These are phyloP conservation scores for Ips typographus DNA, from an alignment of 1,140 invertebrate genomes.

Conservation along the genomic window DNA sequence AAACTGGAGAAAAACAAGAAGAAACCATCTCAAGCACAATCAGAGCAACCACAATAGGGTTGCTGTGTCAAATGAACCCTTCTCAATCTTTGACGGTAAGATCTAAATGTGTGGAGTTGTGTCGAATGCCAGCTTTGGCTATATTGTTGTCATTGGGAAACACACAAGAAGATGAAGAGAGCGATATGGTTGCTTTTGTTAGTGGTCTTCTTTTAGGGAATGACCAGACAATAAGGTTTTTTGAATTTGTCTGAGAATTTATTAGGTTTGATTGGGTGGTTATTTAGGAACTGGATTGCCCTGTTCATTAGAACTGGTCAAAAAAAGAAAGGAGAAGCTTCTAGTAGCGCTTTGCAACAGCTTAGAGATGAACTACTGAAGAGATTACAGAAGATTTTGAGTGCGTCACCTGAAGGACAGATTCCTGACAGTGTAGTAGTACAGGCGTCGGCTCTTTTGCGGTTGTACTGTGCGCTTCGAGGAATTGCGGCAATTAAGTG, in stretches of 20 bases:
- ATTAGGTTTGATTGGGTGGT: background rate
- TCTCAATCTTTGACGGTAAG: conserved; percentile 78
- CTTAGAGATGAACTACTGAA: conserved; percentile 79
- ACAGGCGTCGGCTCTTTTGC: conserved; percentile 75
- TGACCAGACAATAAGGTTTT: conserved; percentile 76
- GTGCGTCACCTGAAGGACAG: conserved; percentile 58
- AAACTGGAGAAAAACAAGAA: conserved; percentile 86
- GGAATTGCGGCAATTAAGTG: conserved; percentile 91
- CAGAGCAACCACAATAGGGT: conserved; percentile 71
- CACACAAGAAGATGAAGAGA: conserved; percentile 43
- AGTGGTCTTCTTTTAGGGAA: conserved; percentile 88
- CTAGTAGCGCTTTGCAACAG: conserved; percentile 68
- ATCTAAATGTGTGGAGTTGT: conserved; percentile 83
- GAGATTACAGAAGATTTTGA: conserved; percentile 63
- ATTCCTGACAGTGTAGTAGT: conserved; percentile 71
- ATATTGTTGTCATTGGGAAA: conserved; percentile 70
- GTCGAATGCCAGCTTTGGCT: conserved; percentile 84
- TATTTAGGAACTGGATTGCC: conserved; percentile 78
- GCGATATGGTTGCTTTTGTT: conserved; percentile 77
- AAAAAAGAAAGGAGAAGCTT: conserved; percentile 79
- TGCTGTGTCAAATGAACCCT: conserved; percentile 89
- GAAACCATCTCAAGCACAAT: conserved; percentile 72
- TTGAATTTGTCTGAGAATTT: background rate
- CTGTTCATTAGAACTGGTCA: conserved; percentile 88
- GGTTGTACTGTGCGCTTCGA: conserved; percentile 88